These are phyloP conservation scores for Chalcosyrphus nemorum DNA, from an alignment of 2,888 invertebrate genomes.

Conservation along the genomic window DNA sequence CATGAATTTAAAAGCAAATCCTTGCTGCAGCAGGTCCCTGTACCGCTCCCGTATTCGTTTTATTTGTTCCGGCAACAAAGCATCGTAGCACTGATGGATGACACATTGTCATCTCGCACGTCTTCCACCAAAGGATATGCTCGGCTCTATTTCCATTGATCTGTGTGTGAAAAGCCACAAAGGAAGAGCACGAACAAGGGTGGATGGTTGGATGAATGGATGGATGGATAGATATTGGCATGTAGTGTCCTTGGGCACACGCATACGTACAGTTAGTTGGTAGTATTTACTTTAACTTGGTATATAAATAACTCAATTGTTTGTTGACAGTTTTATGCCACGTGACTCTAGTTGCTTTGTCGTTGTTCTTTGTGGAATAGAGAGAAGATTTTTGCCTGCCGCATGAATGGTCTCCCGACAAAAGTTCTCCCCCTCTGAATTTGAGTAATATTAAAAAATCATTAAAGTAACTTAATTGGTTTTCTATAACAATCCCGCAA, in stretches of 20 bases:
- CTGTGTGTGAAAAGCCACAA: constrained; percentile 59
- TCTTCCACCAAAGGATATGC: constrained; percentile 23
- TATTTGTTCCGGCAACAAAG: constrained; percentile 62
- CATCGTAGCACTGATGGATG: constrained; percentile 57
- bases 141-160: constrained; percentile 52
- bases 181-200: background rate
- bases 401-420: constrained; percentile 4
- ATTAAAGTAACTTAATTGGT: constrained; percentile 31
- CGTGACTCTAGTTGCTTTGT: constrained; percentile 66
- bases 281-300: constrained; percentile 68
- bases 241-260: constrained; percentile 63
- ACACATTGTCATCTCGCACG: constrained; percentile 60
- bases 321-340: constrained; percentile 74
- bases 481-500: too few species aligned
- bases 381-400: constrained; percentile 46
- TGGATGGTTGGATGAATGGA: constrained; percentile 27
- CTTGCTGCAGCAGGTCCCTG: constrained; percentile 49
- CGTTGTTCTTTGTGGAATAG: constrained; percentile 19
- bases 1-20: constrained; percentile 5
- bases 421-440: background rate
- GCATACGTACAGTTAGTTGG: background rate
- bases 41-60: constrained; percentile 53
- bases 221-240: constrained; percentile 49
- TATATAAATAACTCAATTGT: constrained; percentile 74
- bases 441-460: constrained; percentile 54